Conservation (phyloP, 2,888 invertebrate genomes). For the Stomorhina lunata region DNA sequence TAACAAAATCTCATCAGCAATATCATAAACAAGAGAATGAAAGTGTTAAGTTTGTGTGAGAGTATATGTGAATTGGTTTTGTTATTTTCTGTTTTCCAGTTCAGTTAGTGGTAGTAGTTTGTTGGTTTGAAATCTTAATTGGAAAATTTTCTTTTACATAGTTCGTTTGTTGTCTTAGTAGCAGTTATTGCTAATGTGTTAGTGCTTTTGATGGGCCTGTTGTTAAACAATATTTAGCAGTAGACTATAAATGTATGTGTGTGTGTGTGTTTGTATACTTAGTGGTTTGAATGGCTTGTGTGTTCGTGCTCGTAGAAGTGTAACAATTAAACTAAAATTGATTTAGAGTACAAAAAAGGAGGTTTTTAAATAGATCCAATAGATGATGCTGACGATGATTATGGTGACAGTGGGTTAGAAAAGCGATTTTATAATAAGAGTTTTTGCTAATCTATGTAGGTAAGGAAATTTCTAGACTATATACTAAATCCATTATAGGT, state of each 20-base stretch:
- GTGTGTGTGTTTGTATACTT: background rate
- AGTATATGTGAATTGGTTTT: background rate
- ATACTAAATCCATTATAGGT: too few species aligned
- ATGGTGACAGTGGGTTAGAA: background rate
- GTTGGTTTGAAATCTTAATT: slow-evolving; percentile 38
- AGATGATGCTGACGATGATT: background rate
- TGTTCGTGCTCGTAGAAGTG: slow-evolving; percentile 32
- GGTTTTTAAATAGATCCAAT: background rate
- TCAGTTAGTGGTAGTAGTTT: background rate
- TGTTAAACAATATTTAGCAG: background rate
- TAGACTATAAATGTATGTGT: background rate
- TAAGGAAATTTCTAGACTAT: too few species aligned
- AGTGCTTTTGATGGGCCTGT: background rate
- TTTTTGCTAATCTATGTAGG: too few species aligned
- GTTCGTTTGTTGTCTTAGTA: background rate
- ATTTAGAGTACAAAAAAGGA: slow-evolving; percentile 27
- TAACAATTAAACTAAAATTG: slow-evolving; percentile 48
- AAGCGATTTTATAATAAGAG: too few species aligned
- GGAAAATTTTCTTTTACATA: slow-evolving; percentile 23
- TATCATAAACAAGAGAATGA: slow-evolving; percentile 13
- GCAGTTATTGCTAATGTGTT: too few species aligned
- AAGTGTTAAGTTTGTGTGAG: slow-evolving; percentile 2
- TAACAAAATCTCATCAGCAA: background rate
- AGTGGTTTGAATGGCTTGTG: background rate
- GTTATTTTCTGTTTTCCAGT: background rate